Percentiles rank a stretch among this genome's conserved stretches.
Evolutionary conservation across 2,113 vertebrate species (phyloP).

Genomic region (Scatophagus argus): DNA sequence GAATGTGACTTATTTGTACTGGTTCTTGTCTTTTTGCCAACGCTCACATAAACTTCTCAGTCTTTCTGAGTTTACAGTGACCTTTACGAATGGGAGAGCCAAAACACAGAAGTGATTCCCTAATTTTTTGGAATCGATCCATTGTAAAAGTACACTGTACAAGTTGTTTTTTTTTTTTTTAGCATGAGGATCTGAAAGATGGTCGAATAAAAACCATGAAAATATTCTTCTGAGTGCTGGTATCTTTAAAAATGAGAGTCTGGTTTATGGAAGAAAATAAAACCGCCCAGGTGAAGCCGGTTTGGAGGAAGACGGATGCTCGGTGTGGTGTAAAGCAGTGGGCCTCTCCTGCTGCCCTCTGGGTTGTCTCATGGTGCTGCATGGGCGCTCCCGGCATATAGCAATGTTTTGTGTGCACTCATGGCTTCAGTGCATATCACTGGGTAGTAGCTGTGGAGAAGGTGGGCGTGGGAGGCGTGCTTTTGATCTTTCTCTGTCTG

Average conservation of each 20-base stretch:
- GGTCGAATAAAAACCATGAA: background rate
- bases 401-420: conserved; percentile 46
- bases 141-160: conserved; percentile 24
- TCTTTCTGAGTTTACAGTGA: conserved; percentile 46
- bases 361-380: conserved; percentile 63
- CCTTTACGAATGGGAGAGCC: conserved; percentile 57
- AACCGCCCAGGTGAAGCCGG: conserved; percentile 41
- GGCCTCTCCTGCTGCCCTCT: conserved; percentile 57
- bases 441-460: conserved; percentile 63
- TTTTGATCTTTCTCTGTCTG: conserved; percentile 65
- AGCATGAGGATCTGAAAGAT: background rate
- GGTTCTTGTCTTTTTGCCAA: conserved; percentile 26
- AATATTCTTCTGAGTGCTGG: conserved; percentile 11
- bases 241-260: background rate
- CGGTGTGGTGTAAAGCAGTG: conserved; percentile 35
- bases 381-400: conserved; percentile 41
- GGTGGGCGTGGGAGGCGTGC: conserved; percentile 61
- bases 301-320: conserved; percentile 45
- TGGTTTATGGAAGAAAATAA: conserved; percentile 17
- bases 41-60: conserved; percentile 7
- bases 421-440: conserved; percentile 51
- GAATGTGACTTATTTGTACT: conserved; percentile 7
- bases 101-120: conserved; percentile 42
- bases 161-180: conserved; percentile 9
- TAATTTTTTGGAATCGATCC: conserved; percentile 31